Base-by-base conservation (phyloP, 2,888 invertebrate species). In the Alcis repandata region DNA sequence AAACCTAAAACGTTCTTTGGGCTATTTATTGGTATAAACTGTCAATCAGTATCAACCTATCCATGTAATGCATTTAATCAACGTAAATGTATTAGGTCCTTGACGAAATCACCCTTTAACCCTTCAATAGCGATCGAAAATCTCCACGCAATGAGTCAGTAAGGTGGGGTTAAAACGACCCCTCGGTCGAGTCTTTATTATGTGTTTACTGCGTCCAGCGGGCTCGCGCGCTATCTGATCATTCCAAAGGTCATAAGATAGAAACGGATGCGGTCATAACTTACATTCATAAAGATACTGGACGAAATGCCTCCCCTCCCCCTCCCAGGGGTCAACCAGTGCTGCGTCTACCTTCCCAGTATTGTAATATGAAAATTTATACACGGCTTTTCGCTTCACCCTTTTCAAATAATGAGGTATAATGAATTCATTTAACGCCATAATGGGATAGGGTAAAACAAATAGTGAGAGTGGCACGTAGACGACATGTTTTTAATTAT, bases 201-300 rank as follows among this genome's bases (percentile, higher is more conserved):
- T 80, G 86, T 89, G 90, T 89, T 89, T 88, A 89, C 84, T 79
- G 83, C 79, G 69, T 74, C 77, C 81, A 78, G 75, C 76, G 70
- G 77, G 73, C 72, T 46, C 51, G 33, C 48, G 32, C 73, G 77
- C 79, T 84, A 85, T 87, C 86, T 80, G 85, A 88, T 84, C 83
- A 75, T 76, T 78, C 73, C 70, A 69, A 76, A 79, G 74, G 77
- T 77, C 77, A 73, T 79, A 78, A 78, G 77, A 77, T 74, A 73
- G 75, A 75, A 76, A 71, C 70, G 74, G 71, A 72, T 68, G 74
- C 73, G 73, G 72, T 74, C 70, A 71, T 72, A 72, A 72, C 74
- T 74, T 71, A 74, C 74, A 74, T 70, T 73, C 73, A 72, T 74
- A 74, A 74, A 71, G 74, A 74, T 74, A 74, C 72, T 68, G 68